phyloP scores from a whole-genome alignment of 1,140 invertebrate genomes.

The Stegodyphus mimosarum region DNA sequence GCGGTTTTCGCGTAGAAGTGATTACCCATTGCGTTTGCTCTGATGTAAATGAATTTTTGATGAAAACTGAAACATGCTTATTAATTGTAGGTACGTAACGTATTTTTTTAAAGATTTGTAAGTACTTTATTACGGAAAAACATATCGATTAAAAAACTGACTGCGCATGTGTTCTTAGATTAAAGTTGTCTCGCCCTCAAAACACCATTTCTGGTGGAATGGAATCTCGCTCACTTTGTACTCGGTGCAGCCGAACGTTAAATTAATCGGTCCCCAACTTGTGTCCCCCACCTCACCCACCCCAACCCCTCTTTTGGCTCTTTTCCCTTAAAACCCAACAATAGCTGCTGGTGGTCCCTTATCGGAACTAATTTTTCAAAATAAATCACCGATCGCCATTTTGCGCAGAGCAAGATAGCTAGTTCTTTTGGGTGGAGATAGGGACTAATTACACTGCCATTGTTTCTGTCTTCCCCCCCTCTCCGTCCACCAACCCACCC shows the following conservation, averaged over 20 bases:
- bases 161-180: neutral
- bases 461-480: constrained; percentile 45
- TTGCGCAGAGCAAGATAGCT: constrained; percentile 44
- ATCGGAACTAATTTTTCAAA: constrained; percentile 62
- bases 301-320: constrained; percentile 41
- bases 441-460: constrained; percentile 58
- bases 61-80: too few relatives aligned
- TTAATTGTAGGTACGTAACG: too few relatives aligned
- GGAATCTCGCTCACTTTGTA: neutral
- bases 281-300: neutral
- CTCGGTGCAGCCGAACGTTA: constrained; percentile 41
- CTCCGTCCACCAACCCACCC: neutral
- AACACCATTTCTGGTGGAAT: neutral
- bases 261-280: constrained; percentile 52
- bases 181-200: neutral
- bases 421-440: constrained; percentile 44
- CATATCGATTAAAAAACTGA: too few relatives aligned
- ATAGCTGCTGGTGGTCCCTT: constrained; percentile 42
- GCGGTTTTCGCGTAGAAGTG: too few relatives aligned
- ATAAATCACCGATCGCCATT: constrained; percentile 59
- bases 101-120: too few relatives aligned
- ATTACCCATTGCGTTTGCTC: too few relatives aligned
- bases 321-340: constrained; percentile 55
- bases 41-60: too few relatives aligned
- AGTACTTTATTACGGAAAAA: too few relatives aligned